Evolutionary conservation across 2,113 vertebrate genomes (phyloP), one percentile per base, ranked within the genome.

Genomic region (Cyphomyrus discorhynchus): DNA sequence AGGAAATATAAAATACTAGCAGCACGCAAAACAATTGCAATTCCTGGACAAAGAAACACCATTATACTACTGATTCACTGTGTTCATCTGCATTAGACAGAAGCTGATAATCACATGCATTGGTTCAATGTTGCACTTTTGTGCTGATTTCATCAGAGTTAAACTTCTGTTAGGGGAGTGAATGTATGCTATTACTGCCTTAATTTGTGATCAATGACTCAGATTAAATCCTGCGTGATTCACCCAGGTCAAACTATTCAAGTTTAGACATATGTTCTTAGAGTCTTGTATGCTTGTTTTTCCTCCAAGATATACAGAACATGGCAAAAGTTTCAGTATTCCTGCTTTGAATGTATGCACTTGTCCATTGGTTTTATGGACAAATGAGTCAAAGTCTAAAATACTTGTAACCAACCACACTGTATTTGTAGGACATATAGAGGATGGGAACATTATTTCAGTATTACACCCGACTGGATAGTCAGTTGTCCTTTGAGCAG

Each of bases 61-160:
- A 56, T 35, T 42, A 53, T 46, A 27, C 66, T 39, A 47, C 47
- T 52, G 58, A 27, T 88, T 66, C 70, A 84, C 53, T 35, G 82
- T 77, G 45, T 45, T 85, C 45, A 45, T 62, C 46, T 31, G 31
- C n/a, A n/a, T 89, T 35, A 74, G 46, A 56, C 9, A 56, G 15
- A 83, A 62, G 9, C 87, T 27, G 86, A 24, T 88, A 82, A 89
- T 82, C 82, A 13, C 83, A 15, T 6, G 15, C 39, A 5, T 89
- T 89, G 70, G 90, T 70, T 45, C 47, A 85, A 88, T 19, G 24
- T 80, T 91, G 93, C 92, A 92, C 94, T 93, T 93, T 92, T 62
- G 70, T 91, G 88, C 92, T 94, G 94, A 95, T 94, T 93, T 93
- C 91, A 93, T 94, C 91, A 93, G 90, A 90, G 91, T 90, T 11